Conservation (phyloP, 1,140 invertebrate species). For the Lepidotrigona ventralis region DNA sequence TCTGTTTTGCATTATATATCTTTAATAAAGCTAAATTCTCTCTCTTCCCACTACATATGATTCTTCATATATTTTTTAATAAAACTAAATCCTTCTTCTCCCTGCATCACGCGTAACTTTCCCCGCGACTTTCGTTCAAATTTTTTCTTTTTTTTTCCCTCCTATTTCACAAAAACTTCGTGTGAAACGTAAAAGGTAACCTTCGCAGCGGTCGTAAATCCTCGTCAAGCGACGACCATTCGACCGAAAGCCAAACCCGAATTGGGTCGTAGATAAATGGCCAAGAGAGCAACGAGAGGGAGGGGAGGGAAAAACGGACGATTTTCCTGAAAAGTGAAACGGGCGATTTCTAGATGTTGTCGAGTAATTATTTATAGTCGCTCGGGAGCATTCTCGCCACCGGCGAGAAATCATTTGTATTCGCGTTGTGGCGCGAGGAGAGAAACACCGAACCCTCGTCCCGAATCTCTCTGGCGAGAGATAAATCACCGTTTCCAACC, state of each 20-base stretch:
- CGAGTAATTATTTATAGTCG: constrained; percentile 34
- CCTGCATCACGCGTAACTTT: too few species aligned
- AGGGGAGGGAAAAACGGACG: background rate
- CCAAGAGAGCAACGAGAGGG: too few species aligned
- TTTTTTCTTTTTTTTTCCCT: too few species aligned
- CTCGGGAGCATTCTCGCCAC: background rate
- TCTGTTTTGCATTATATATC: too few species aligned
- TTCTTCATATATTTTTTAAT: too few species aligned
- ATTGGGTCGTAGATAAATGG: background rate
- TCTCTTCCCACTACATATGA: too few species aligned
- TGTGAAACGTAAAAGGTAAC: too few species aligned
- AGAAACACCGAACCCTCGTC: background rate
- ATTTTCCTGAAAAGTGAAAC: constrained; percentile 7
- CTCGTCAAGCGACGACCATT: background rate
- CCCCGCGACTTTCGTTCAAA: too few species aligned
- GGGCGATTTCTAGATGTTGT: background rate
- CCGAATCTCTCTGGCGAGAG: constrained; percentile 8
- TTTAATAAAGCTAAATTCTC: too few species aligned
- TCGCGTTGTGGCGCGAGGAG: background rate
- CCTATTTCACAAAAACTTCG: too few species aligned
- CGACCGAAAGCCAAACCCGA: too few species aligned
- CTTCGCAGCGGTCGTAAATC: background rate
- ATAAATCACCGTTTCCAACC: constrained; percentile 37
- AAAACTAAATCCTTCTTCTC: too few species aligned
- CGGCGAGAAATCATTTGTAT: constrained; percentile 23